Conservation (phyloP, 2,888 invertebrate genomes). For the Pardosa pseudoannulata region DNA sequence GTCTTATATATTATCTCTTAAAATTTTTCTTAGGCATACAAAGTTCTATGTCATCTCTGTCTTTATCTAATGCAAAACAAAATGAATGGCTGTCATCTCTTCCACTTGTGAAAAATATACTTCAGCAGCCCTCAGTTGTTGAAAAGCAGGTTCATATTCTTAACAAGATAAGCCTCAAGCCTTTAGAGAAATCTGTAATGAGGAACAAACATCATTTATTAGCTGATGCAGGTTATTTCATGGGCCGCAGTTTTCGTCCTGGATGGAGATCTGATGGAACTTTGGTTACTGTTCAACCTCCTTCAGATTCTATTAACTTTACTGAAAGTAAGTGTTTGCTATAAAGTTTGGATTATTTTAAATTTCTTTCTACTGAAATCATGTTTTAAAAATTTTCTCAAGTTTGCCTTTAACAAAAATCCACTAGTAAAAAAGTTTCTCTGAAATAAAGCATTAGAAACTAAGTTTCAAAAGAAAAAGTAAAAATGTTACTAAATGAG, state of each 20-base stretch:
- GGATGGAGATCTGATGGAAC: conserved; percentile 86
- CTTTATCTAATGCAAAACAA: conserved; percentile 32
- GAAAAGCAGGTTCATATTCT: not conserved
- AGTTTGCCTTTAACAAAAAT: too few relatives aligned
- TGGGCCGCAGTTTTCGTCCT: conserved; percentile 81
- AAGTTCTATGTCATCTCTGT: conserved; percentile 51
- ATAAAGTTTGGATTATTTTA: not conserved
- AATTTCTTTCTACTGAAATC: too few relatives aligned
- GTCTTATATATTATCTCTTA: too few relatives aligned
- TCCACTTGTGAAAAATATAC: conserved; percentile 42
- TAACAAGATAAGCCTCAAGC: conserved; percentile 47
- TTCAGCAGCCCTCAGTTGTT: not conserved
- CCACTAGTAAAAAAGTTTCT: too few relatives aligned
- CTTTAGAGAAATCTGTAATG: conserved; percentile 75
- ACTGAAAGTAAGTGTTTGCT: conserved; percentile 27
- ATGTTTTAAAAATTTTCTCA: too few relatives aligned
- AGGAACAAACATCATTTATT: conserved; percentile 76
- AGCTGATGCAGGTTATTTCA: conserved; percentile 78
- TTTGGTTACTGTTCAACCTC: conserved; percentile 79
- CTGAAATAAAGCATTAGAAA: too few relatives aligned
- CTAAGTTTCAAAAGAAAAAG: too few relatives aligned
- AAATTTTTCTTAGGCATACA: conserved; percentile 31
- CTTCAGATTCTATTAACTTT: conserved; percentile 74
- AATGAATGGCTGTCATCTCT: conserved; percentile 38
- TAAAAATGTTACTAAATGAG: too few relatives aligned